A percentile compares a stretch with the other conserved stretches of the same genome.
phyloP scores from a whole-genome alignment of 2,113 vertebrate species.

The Ochotona princeps region DNA sequence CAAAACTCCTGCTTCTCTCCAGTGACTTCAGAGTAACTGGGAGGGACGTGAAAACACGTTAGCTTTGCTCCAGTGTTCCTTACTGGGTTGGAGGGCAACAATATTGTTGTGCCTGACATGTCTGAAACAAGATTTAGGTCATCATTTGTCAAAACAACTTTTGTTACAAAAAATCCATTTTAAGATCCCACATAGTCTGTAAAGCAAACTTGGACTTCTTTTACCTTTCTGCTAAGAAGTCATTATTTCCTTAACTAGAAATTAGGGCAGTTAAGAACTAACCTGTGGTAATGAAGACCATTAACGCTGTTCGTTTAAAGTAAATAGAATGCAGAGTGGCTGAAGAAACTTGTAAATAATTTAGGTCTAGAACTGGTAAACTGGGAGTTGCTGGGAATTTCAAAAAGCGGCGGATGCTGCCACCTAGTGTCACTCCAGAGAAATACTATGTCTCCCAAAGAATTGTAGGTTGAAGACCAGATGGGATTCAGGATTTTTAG shows the following conservation, averaged over 20 bases:
- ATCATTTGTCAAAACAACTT: background rate
- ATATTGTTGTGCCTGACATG: background rate
- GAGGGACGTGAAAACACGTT: background rate
- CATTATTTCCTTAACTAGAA: slow-evolving; percentile 24
- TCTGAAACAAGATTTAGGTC: background rate
- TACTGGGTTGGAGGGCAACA: background rate
- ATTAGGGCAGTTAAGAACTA: background rate
- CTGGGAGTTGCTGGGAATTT: fast-evolving
- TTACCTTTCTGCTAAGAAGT: background rate
- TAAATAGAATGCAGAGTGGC: background rate
- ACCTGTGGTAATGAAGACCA: background rate
- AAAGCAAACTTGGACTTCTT: background rate
- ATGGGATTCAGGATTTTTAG: background rate
- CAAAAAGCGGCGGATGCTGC: slow-evolving; percentile 75
- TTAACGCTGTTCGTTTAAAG: background rate
- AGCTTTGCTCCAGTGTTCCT: slow-evolving; percentile 12
- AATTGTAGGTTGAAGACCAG: background rate
- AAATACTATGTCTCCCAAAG: background rate
- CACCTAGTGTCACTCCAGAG: slow-evolving; percentile 58
- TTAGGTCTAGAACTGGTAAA: background rate
- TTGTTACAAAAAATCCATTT: slow-evolving; percentile 20
- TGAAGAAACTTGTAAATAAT: background rate
- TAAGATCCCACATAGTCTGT: background rate
- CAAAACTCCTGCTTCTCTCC: background rate
- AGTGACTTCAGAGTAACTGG: background rate